Evolutionary conservation across 1,140 invertebrate species (phyloP).

Genomic region (Bombus vancouverensis): DNA sequence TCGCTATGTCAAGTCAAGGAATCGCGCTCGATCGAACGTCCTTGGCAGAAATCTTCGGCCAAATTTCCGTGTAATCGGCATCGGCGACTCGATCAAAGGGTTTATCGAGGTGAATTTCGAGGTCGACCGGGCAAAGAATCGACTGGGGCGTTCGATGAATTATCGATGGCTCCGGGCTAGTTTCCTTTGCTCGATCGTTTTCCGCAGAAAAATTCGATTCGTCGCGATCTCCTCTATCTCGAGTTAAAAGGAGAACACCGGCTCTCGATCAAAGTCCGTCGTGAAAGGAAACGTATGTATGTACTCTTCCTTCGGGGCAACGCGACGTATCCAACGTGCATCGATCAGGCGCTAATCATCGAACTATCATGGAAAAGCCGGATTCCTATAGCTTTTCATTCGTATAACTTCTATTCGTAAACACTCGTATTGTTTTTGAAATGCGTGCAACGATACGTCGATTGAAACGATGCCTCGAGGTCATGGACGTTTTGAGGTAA

Average conservation of each 20-base stretch:
- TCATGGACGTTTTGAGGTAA: background rate
- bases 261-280: slow-evolving; percentile 36
- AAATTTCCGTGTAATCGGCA: slow-evolving; percentile 8
- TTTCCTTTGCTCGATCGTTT: slow-evolving; percentile 1
- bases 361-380: no score
- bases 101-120: slow-evolving; percentile 36
- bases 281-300: background rate
- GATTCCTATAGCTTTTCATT: no score
- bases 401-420: background rate
- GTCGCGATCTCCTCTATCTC: background rate
- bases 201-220: slow-evolving; percentile 19
- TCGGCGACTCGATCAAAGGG: slow-evolving; percentile 34
- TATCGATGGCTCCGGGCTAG: slow-evolving; percentile 51
- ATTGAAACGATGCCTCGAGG: background rate
- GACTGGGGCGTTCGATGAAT: slow-evolving; percentile 49
- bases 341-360: no score
- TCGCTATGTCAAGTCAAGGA: background rate
- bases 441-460: no score
- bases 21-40: background rate
- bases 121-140: slow-evolving; percentile 45
- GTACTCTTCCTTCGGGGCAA: background rate
- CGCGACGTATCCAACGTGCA: no score
- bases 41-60: background rate
- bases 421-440: no score
- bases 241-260: slow-evolving; percentile 53